Conservation (phyloP, 2,888 invertebrate species). For the Nebria salina region DNA sequence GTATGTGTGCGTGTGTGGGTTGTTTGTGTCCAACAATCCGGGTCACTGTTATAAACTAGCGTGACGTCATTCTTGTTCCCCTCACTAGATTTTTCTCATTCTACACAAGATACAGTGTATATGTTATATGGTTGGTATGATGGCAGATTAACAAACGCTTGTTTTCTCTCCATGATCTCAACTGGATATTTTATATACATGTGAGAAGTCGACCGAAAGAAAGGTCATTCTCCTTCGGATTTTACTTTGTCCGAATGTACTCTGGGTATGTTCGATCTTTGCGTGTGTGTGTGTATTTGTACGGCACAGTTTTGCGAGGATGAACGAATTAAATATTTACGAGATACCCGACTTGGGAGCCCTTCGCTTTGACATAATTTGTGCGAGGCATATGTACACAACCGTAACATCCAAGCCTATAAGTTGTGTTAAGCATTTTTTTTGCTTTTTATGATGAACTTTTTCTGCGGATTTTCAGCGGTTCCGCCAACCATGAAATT, state of each 20-base stretch:
- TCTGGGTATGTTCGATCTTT: neutral
- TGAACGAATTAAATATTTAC: conserved; percentile 39
- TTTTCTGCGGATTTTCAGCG: conserved; percentile 25
- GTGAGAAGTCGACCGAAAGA: neutral
- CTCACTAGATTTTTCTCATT: neutral
- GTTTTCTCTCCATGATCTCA: neutral
- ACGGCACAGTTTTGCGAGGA: neutral
- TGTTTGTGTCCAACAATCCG: conserved; percentile 20
- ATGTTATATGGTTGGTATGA: neutral
- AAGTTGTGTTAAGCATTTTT: conserved; percentile 39
- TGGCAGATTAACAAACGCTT: neutral
- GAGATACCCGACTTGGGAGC: conserved; percentile 31
- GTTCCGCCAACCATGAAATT: conserved; percentile 1
- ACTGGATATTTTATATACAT: neutral
- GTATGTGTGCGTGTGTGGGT: neutral
- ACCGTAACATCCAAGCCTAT: conserved; percentile 18
- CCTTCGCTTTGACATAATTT: conserved; percentile 40
- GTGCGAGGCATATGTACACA: conserved; percentile 11
- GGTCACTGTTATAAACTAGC: conserved; percentile 42
- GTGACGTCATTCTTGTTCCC: conserved; percentile 29
- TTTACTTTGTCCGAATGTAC: neutral
- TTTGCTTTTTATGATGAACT: conserved; percentile 35
- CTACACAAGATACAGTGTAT: neutral
- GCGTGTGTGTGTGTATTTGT: conserved; percentile 21
- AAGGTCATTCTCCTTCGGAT: neutral